Evolutionary conservation across 2,113 vertebrate species (phyloP).

Genomic region (Hippocampus mohnikei): DNA sequence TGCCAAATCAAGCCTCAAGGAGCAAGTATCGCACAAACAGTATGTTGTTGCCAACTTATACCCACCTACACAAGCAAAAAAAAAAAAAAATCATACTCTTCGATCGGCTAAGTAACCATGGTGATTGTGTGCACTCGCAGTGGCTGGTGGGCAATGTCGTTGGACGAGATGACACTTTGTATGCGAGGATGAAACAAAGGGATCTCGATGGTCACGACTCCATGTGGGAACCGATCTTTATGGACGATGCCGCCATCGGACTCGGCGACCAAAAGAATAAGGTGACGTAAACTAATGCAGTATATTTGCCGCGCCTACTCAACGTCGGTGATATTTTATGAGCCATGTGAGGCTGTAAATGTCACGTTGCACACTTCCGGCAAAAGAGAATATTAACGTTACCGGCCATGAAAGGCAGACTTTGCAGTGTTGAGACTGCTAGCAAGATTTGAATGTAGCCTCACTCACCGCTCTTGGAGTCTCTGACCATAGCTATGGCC

Average conservation of each 20-base stretch:
- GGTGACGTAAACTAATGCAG: constrained; percentile 44
- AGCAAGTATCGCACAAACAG: background rate
- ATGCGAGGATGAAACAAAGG: constrained; percentile 78
- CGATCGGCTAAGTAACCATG: constrained; percentile 36
- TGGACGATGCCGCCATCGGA: constrained; percentile 75
- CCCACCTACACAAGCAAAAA: background rate
- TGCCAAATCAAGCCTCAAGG: background rate
- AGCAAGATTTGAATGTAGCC: too few species aligned
- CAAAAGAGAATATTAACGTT: too few species aligned
- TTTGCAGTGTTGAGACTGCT: too few species aligned
- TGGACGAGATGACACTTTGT: constrained; percentile 75
- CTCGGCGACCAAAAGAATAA: constrained; percentile 76
- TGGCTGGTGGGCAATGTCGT: constrained; percentile 79
- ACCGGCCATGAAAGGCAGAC: too few species aligned
- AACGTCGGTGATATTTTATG: background rate
- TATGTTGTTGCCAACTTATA: background rate
- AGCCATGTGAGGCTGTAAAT: background rate
- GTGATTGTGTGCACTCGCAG: constrained; percentile 59
- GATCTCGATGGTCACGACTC: constrained; percentile 76
- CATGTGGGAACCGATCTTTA: constrained; percentile 79
- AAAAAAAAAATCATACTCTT: background rate
- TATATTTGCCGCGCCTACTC: background rate
- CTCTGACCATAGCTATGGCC: too few species aligned
- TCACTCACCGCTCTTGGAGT: too few species aligned
- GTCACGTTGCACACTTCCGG: background rate